These are phyloP conservation scores for Gambusia affinis DNA, from an alignment of 2,113 vertebrate species.

Conservation along the genomic window DNA sequence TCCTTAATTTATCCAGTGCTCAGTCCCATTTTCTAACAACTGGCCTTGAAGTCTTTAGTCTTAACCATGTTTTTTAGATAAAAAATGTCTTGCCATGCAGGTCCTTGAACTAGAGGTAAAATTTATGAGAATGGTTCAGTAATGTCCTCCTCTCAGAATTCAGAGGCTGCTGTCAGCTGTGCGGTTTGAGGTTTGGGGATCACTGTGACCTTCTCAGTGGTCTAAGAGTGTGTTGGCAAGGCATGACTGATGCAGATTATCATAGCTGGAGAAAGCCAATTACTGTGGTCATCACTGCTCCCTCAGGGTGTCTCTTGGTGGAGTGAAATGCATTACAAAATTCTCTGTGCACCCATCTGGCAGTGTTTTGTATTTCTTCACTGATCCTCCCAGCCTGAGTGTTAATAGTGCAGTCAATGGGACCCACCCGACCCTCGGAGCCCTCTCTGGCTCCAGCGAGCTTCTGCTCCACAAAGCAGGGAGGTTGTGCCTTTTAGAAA, in stretches of 20 bases:
- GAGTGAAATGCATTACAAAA: slow-evolving; percentile 71
- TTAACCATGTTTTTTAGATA: background rate
- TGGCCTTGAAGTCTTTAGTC: too few relatives aligned
- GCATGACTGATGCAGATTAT: slow-evolving; percentile 78
- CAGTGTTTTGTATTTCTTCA: slow-evolving; percentile 60
- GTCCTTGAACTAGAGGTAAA: slow-evolving; percentile 16
- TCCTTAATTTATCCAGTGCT: background rate
- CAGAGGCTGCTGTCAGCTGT: slow-evolving; percentile 30
- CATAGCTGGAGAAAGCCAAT: slow-evolving; percentile 76
- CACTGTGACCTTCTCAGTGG: slow-evolving; percentile 68
- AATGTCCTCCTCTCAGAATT: slow-evolving; percentile 34
- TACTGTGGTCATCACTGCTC: slow-evolving; percentile 72
- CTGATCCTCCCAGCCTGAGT: slow-evolving; percentile 63
- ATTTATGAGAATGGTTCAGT: slow-evolving; percentile 1
- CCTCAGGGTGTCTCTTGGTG: slow-evolving; percentile 61
- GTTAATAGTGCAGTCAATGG: slow-evolving; percentile 73
- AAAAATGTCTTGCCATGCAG: background rate
- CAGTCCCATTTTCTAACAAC: background rate
- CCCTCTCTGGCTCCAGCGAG: slow-evolving; percentile 60
- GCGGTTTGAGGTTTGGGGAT: slow-evolving; percentile 41
- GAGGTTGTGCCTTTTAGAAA: slow-evolving; percentile 57
- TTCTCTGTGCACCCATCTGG: slow-evolving; percentile 55
- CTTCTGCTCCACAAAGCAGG: slow-evolving; percentile 69
- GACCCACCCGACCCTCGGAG: slow-evolving; percentile 60
- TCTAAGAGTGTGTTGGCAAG: slow-evolving; percentile 62